These are phyloP conservation scores for Cladopsammia gracilis DNA, from an alignment of 64 coral and sea anemone species.

Conservation along the genomic window DNA sequence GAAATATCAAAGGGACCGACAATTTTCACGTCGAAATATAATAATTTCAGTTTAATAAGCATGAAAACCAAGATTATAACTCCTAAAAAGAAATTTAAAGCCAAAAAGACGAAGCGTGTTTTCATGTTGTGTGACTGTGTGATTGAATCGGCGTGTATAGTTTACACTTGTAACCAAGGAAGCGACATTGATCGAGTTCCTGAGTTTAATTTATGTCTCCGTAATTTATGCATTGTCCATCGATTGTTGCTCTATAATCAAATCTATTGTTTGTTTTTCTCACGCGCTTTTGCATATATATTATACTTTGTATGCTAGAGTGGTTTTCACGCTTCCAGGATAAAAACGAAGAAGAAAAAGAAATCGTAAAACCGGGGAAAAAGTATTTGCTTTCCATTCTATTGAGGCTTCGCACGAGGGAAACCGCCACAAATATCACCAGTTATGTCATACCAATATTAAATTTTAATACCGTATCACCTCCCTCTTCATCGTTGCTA, in stretches of 20 bases:
- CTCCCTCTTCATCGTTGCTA: no score
- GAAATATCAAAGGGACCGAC: not conserved
- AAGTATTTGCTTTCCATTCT: no score
- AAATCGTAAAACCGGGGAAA: not conserved
- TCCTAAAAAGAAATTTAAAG: not conserved
- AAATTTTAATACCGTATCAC: no score
- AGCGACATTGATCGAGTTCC: not conserved
- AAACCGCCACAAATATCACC: no score
- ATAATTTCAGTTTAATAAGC: not conserved
- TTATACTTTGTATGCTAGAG: not conserved
- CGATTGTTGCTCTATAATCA: not conserved
- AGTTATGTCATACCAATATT: no score
- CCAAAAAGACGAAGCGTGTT: not conserved
- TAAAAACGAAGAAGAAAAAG: not conserved
- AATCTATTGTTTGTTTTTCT: not conserved
- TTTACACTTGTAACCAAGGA: slow-evolving; percentile 47
- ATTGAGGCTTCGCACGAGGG: no score
- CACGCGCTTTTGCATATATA: not conserved
- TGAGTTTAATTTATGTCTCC: not conserved
- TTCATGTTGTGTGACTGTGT: slow-evolving; percentile 25
- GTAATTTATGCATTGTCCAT: slow-evolving; percentile 41
- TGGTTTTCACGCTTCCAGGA: not conserved
- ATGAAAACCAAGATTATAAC: not conserved
- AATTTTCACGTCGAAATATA: not conserved
- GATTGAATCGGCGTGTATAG: not conserved